Evolutionary conservation across 1,140 invertebrate species (phyloP), one percentile per base, ranked within the genome.

Genomic region (Hylyphantes graminicola): DNA sequence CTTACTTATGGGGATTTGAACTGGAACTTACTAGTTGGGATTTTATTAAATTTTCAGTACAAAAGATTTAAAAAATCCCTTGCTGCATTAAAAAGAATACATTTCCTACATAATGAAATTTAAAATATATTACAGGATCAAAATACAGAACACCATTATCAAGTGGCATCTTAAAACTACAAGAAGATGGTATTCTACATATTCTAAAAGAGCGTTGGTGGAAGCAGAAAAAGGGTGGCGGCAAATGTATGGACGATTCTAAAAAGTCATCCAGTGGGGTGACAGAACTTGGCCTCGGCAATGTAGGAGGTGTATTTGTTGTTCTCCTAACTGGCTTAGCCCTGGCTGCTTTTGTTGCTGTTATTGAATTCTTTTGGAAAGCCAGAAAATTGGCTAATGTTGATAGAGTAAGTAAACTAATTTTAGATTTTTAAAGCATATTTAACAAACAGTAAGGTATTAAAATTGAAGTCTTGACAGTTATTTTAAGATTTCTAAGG

Each of bases 281-380:
- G 59, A 87, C 82, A 73, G 87, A 88, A 74, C 85, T 89, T 68
- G 86, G 87, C 35, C 76, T 89, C 65, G 87, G 83, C 63, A 89
- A 89, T 85, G 90, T 92, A 17, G 91, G 91, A 50, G 91, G 91
- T 11, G 90, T 92, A n/a, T 92, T 92, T 86, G 89, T 92, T 15
- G 90, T 92, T 35, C 88, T 92, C 8, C 87, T 91, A 15, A 88
- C 88, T 48, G 91, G 91, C 21, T 87, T 91, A 13, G 87, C 86
- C 11, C 85, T 89, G 13, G 90, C 90, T 8, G 86, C 82, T 15
- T 81, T 88, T 15, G 78, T 87, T 51, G 87, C 83, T 51, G 63
- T 87, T 17, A 78, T 85, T 63, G 88, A 88, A 74, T 87, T 88
- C 64, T 78, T 87, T 53, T 87, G 87, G 85, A 87, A 87, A 80